phyloP scores from a whole-genome alignment of 1,140 invertebrate species.

The Ips nitidus region DNA sequence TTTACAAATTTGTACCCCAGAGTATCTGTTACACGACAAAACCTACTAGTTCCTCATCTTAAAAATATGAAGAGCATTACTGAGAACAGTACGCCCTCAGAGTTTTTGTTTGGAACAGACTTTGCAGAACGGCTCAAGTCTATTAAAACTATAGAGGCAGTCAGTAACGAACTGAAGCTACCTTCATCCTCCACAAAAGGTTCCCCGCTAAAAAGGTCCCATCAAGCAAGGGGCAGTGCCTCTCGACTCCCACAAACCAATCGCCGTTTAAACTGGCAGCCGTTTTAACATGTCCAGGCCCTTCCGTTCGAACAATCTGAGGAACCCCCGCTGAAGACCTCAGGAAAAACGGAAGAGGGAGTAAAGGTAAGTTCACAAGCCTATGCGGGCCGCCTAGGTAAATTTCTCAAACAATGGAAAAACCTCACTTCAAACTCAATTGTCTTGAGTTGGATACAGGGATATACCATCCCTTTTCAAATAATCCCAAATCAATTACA shows the following conservation, averaged over 20 bases:
- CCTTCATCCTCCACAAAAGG: neutral
- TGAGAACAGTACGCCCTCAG: neutral
- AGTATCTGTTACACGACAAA: neutral
- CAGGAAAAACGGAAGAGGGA: too few relatives aligned
- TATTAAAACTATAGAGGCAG: conserved; percentile 6
- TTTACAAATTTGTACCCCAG: neutral
- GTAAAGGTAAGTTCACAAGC: too few relatives aligned
- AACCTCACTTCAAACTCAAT: neutral
- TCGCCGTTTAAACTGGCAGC: neutral
- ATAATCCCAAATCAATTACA: neutral
- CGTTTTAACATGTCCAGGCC: neutral
- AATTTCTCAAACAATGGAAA: conserved; percentile 7
- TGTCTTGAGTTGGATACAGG: conserved; percentile 10
- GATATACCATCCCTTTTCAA: conserved; percentile 17
- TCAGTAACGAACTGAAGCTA: conserved; percentile 12
- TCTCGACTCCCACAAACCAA: neutral
- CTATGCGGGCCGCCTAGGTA: conserved; percentile 9
- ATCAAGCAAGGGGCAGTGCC: conserved; percentile 3
- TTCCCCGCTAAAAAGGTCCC: neutral
- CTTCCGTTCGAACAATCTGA: neutral
- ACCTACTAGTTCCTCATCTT: neutral
- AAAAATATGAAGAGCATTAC: conserved; percentile 5
- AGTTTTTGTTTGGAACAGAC: conserved; percentile 15
- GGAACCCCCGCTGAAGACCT: neutral
- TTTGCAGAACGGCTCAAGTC: neutral